Percentiles rank a stretch among this genome's conserved stretches.
These are phyloP conservation scores for Pristiophorus japonicus DNA, from an alignment of 2,113 vertebrate species.

Conservation along the genomic window DNA sequence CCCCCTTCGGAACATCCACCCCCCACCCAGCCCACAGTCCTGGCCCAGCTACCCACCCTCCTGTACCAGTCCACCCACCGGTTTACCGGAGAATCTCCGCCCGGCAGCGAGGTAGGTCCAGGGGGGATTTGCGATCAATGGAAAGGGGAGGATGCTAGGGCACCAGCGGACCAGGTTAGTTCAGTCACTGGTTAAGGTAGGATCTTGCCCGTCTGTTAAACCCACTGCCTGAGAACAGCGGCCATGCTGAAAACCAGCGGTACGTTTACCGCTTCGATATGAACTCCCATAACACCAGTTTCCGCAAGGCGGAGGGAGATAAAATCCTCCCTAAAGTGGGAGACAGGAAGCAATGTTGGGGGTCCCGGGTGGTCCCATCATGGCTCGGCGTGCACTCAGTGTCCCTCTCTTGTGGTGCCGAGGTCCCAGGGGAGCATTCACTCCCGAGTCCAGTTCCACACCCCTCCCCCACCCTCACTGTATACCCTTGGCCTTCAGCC, in stretches of 20 bases:
- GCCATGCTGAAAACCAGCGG: too few relatives aligned
- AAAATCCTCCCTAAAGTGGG: neutral
- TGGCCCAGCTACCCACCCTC: neutral
- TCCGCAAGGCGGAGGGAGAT: neutral
- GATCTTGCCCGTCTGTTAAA: neutral
- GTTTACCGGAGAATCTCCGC: too few relatives aligned
- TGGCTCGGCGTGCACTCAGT: neutral
- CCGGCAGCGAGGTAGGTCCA: neutral
- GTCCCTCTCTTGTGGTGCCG: neutral
- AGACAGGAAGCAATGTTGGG: neutral
- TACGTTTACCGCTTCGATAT: neutral
- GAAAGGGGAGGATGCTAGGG: too few relatives aligned
- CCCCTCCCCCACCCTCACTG: neutral
- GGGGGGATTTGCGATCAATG: neutral
- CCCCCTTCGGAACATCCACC: too few relatives aligned
- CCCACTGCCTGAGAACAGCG: too few relatives aligned
- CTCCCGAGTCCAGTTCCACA: too few relatives aligned
- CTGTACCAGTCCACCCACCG: neutral
- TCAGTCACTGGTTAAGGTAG: neutral
- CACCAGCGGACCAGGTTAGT: neutral
- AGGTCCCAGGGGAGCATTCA: too few relatives aligned
- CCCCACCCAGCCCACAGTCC: neutral
- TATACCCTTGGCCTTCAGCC: too few relatives aligned
- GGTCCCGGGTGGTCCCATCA: neutral
- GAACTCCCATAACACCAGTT: neutral